These are phyloP conservation scores for Enteromius fasciolatus DNA, from an alignment of 2,797 vertebrate genomes.

Conservation along the genomic window DNA sequence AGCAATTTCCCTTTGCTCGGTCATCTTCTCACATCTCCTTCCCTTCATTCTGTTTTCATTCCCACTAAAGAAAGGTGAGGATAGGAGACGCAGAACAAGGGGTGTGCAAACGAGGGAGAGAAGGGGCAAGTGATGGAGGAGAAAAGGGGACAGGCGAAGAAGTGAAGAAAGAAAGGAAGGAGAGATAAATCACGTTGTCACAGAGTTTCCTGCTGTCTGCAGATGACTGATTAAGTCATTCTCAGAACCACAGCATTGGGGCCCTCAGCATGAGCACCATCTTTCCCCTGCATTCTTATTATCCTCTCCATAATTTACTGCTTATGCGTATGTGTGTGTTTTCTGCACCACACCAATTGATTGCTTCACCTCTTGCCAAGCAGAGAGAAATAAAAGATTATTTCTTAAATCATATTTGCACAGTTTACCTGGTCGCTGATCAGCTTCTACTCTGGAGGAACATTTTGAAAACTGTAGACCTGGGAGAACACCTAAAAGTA, in stretches of 20 bases:
- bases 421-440: conserved; percentile 46
- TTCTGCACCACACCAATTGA: conserved; percentile 39
- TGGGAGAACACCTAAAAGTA: neutral
- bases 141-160: conserved; percentile 38
- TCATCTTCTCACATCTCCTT: conserved; percentile 12
- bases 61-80: conserved; percentile 12
- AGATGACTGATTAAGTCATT: conserved; percentile 82
- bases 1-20: neutral
- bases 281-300: conserved; percentile 56
- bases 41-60: conserved; percentile 11
- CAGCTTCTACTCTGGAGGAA: conserved; percentile 7
- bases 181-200: conserved; percentile 72
- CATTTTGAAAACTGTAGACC: conserved; percentile 6
- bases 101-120: conserved; percentile 27
- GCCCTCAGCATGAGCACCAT: conserved; percentile 55
- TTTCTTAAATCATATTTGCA: conserved; percentile 49
- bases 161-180: conserved; percentile 46
- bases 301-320: conserved; percentile 53
- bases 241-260: conserved; percentile 63
- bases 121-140: conserved; percentile 27
- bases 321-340: conserved; percentile 14
- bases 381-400: conserved; percentile 43
- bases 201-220: conserved; percentile 71
- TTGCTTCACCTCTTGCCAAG: conserved; percentile 39
- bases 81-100: conserved; percentile 1